Evolutionary conservation across 2,888 invertebrate genomes (phyloP), one percentile per base, ranked within the genome.

Genomic region (Campopleginae sp.): DNA sequence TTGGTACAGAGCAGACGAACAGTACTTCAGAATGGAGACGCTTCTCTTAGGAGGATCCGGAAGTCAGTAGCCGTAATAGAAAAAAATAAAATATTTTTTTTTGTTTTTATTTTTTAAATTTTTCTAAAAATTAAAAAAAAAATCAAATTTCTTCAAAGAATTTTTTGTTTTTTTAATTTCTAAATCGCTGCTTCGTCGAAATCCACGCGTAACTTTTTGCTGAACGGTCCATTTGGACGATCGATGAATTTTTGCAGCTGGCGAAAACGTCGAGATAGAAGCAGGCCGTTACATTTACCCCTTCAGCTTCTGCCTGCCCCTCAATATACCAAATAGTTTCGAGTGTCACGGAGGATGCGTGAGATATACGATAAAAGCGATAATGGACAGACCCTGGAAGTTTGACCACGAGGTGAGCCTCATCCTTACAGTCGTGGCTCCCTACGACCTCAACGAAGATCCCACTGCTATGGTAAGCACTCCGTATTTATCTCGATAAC

Each of bases 401-500:
- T 96, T 96, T 91, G 97, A 98, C 94, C 96, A 97, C 89, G 96
- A 97, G 88, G 96, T 96, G 72, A 97, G 97, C 94, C 95, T 95
- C 93, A 96, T 96, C 14, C 97, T 98, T 90, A 97, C 96, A 63
- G 96, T 98, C 8, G 95, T 97, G 82, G 96, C 97, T 81, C 95
- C 96, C 0, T 95, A 97, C 88, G 98, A 98, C 93, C 94, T 98
- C 88, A 98, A 98, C 94, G 94, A 95, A 83, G 42, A 33, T 17
- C 82, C 48, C 6, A 38, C 27, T 3, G 48, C 80, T 8, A 65
- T 78, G 58, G 84, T 86, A 42, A 71, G 86, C n/a, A 44, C n/a
- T 44, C 38, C n/a, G 44, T 46, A 31, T 44, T 38, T 23, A 23
- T 7, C 46, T 14, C 14, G 14, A 27, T n/a, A n/a, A n/a, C n/a